Percentiles rank a stretch among this genome's conserved stretches.
Evolutionary conservation across 2,113 vertebrate genomes (phyloP).

Genomic region (Heteronetta atricapilla): DNA sequence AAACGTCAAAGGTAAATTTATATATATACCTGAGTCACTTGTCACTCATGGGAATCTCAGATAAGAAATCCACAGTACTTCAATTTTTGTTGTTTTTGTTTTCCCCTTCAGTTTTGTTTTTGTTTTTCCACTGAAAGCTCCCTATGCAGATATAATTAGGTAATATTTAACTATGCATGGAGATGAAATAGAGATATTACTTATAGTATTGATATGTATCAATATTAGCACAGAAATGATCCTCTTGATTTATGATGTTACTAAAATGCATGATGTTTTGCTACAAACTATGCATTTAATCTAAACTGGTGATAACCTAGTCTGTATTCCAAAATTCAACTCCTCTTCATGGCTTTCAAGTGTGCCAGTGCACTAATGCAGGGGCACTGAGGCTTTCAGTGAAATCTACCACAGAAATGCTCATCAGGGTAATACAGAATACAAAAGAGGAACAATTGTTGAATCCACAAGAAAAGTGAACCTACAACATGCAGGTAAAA

Average conservation of each 20-base stretch:
- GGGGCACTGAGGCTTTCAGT: neutral
- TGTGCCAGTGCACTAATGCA: neutral
- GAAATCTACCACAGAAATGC: neutral
- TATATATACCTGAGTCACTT: neutral
- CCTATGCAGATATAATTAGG: neutral
- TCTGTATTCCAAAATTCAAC: neutral
- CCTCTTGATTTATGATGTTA: neutral
- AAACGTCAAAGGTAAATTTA: neutral
- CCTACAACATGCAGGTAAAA: neutral
- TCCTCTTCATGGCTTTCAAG: neutral
- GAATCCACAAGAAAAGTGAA: neutral
- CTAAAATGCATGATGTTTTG: neutral
- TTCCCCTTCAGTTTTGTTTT: neutral
- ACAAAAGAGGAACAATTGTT: neutral
- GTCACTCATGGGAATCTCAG: neutral
- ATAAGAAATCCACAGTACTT: neutral
- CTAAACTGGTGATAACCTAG: neutral
- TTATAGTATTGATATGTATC: neutral
- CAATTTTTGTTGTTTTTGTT: neutral
- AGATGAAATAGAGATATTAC: neutral
- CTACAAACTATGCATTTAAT: neutral
- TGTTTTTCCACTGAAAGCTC: neutral
- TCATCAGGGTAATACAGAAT: neutral
- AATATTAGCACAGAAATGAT: neutral
- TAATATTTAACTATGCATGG: neutral